Conservation (phyloP, 2,113 vertebrate genomes). For the Lipophrys pholis region DNA sequence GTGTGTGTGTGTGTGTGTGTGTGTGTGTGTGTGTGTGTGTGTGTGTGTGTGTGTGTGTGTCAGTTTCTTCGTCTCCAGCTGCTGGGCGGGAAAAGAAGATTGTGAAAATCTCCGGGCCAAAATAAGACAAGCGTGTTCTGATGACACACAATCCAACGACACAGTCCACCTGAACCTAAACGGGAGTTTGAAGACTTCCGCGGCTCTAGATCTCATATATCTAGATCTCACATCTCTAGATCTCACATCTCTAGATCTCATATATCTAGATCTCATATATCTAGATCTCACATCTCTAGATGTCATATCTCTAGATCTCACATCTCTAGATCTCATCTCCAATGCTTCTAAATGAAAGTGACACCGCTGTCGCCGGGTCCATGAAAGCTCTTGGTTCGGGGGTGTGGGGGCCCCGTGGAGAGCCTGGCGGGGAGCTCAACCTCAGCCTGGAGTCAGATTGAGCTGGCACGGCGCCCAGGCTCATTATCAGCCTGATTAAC, state of each 20-base stretch:
- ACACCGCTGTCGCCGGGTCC: slow-evolving; percentile 3
- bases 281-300: too few species aligned
- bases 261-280: too few species aligned
- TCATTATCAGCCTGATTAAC: slow-evolving; percentile 83
- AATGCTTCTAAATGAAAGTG: not conserved
- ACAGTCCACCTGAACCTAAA: slow-evolving; percentile 5
- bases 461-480: slow-evolving; percentile 67
- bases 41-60: slow-evolving; percentile 5
- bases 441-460: slow-evolving; percentile 71
- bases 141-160: slow-evolving; percentile 9
- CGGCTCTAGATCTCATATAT: too few species aligned
- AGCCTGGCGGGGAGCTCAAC: slow-evolving; percentile 48
- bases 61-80: slow-evolving; percentile 12
- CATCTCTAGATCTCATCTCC: too few species aligned
- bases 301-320: too few species aligned
- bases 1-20: too few species aligned
- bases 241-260: too few species aligned
- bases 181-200: too few species aligned
- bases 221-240: too few species aligned
- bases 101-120: slow-evolving; percentile 36
- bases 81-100: slow-evolving; percentile 28
- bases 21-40: not conserved
- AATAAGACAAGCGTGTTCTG: slow-evolving; percentile 35
- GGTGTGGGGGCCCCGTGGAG: slow-evolving; percentile 1
- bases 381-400: slow-evolving; percentile 18